Base-by-base conservation (phyloP, 2,888 invertebrate species). In the Drosophila paramelanica region DNA sequence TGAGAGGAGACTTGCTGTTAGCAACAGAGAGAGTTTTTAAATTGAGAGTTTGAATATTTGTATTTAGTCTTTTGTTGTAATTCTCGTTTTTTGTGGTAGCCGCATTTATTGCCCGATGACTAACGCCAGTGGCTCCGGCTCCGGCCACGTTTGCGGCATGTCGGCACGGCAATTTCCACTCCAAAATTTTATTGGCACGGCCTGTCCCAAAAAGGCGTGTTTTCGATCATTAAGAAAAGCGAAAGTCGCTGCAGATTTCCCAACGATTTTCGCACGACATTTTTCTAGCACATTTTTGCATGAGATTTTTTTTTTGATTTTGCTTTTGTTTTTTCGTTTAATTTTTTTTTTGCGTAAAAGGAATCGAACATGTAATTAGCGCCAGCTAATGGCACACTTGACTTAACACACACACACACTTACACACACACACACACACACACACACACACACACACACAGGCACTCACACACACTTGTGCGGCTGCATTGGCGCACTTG, bases 401-500 rank as follows among this genome's bases (percentile, higher is more conserved):
- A 55, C 60, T 61, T 73, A n/a, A 20, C 57, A 55, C 56, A 57
- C 59, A 31, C 27, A 17, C 17, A 17, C 27, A 7, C 55, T 38
- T 49, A 36, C 49, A 45, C 53, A 23, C 52, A 50, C 57, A 23
- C 31, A 55, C 45, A 55, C 38, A 58, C 57, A 45, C 31, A 45
- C 41, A 55, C 53, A 46, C 41, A 25, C 55, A 23, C 46, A n/a
- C n/a, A n/a, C n/a, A 38, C 33, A 42, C 49, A 25, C 55, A 23
- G 43, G 38, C 33, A 42, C n/a, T n/a, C n/a, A n/a, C n/a, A n/a
- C 49, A 47, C 33, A 1, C 55, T 27, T 27, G 33, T 56, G 67
- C 62, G 57, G 43, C 62, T 73, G 70, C 73, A 82, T 81, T 78
- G 88, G 79, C 76, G 69, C 76, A 85, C 85, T 82, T 78, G 49